A percentile compares a stretch with the other conserved stretches of the same genome.
Conservation (phyloP, 2,888 invertebrate species). For the Heterodera filipjevi region DNA sequence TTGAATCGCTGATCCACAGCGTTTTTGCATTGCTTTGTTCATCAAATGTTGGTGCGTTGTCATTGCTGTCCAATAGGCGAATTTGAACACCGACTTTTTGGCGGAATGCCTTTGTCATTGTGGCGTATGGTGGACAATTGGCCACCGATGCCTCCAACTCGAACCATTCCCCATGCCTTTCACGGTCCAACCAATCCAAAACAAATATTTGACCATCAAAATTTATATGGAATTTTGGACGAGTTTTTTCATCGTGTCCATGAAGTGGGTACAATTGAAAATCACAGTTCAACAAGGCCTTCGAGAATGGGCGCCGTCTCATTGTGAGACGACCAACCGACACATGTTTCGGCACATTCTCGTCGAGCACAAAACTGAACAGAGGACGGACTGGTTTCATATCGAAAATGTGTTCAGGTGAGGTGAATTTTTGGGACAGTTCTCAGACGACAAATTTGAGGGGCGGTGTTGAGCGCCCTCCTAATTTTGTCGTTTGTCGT, state of each 20-base stretch:
- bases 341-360: conserved; percentile 39
- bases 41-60: conserved; percentile 54
- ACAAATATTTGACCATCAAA: conserved; percentile 25
- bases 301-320: background rate
- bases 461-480: no score
- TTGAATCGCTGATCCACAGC: conserved; percentile 32
- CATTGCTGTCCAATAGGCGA: conserved; percentile 51
- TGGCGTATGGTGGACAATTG: background rate
- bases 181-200: conserved; percentile 22
- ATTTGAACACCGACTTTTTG: conserved; percentile 12
- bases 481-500: no score
- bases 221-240: conserved; percentile 12
- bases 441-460: no score
- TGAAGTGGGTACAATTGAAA: background rate
- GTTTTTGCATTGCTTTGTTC: background rate
- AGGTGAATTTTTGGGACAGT: no score
- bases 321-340: conserved; percentile 39
- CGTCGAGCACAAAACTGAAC: conserved; percentile 42
- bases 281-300: conserved; percentile 10
- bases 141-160: conserved; percentile 6
- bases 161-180: conserved; percentile 8
- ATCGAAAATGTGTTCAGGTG: no score
- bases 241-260: background rate
- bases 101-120: background rate
- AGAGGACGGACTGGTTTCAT: no score